Percentiles rank a stretch among this genome's conserved stretches.
Evolutionary conservation across 2,797 vertebrate genomes (phyloP).

Genomic region (Liparis tanakae): DNA sequence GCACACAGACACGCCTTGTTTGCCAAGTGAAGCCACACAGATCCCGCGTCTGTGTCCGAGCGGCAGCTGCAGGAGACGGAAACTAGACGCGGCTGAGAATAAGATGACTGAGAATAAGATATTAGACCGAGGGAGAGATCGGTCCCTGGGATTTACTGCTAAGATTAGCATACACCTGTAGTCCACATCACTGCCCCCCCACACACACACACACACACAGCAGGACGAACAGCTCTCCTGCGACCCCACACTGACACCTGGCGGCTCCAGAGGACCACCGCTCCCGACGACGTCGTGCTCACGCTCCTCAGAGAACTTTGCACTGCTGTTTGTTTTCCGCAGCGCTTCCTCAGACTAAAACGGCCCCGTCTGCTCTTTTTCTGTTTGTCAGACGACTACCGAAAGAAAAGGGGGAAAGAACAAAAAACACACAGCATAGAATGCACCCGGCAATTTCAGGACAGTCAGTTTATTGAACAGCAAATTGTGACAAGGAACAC

Average conservation of each 20-base stretch:
- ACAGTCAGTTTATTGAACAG: constrained; percentile 85
- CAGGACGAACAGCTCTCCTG: constrained; percentile 13
- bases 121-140: constrained; percentile 12
- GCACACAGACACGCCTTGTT: constrained; percentile 20
- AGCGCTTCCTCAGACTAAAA: constrained; percentile 17
- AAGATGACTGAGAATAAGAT: constrained; percentile 11
- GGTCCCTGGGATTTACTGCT: constrained; percentile 45
- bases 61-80: constrained; percentile 13
- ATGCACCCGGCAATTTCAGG: constrained; percentile 48
- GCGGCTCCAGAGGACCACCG: constrained; percentile 57
- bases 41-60: constrained; percentile 9
- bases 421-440: constrained; percentile 29
- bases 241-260: constrained; percentile 74
- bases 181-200: constrained; percentile 22
- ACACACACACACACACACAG: constrained; percentile 23
- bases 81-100: constrained; percentile 10
- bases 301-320: constrained; percentile 5
- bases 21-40: constrained; percentile 24
- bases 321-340: constrained; percentile 38
- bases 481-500: constrained; percentile 81
- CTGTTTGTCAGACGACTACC: constrained; percentile 21
- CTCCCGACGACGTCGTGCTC: constrained; percentile 20
- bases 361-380: constrained; percentile 10
- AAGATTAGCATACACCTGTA: constrained; percentile 67
- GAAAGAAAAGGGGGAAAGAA: neutral